These are phyloP conservation scores for Chelmon rostratus DNA, from an alignment of 2,797 vertebrate genomes.

Conservation along the genomic window DNA sequence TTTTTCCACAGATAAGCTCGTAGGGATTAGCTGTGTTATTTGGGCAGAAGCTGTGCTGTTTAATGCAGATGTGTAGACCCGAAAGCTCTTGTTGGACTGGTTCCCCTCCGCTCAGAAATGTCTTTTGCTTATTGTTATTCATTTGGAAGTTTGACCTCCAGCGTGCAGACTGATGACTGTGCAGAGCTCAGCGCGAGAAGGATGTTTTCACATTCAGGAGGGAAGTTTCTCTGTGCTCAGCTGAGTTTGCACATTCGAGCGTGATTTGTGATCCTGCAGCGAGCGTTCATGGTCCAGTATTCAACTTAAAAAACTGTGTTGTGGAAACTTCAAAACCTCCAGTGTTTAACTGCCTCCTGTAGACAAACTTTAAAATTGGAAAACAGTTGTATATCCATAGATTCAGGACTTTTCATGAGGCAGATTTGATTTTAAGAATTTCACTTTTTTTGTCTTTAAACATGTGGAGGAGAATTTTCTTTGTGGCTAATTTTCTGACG, in stretches of 20 bases:
- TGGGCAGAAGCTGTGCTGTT: background rate
- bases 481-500: background rate
- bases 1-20: conserved; percentile 2
- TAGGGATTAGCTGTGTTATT: conserved; percentile 23
- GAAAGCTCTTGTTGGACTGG: background rate
- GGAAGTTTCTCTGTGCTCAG: background rate
- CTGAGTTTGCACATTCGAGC: background rate
- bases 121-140: background rate
- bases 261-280: background rate
- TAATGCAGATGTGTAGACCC: background rate
- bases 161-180: background rate
- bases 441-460: background rate
- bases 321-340: background rate
- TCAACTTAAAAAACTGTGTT: background rate
- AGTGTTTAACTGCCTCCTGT: too few relatives aligned
- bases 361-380: background rate
- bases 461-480: background rate
- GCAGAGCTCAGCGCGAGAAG: background rate
- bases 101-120: background rate
- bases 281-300: background rate
- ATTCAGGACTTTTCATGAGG: background rate
- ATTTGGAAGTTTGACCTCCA: background rate
- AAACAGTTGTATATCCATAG: background rate
- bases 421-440: background rate
- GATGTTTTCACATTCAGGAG: conserved; percentile 1